Conservation (phyloP, 2,797 vertebrate genomes). For the Anas flavirostris region DNA sequence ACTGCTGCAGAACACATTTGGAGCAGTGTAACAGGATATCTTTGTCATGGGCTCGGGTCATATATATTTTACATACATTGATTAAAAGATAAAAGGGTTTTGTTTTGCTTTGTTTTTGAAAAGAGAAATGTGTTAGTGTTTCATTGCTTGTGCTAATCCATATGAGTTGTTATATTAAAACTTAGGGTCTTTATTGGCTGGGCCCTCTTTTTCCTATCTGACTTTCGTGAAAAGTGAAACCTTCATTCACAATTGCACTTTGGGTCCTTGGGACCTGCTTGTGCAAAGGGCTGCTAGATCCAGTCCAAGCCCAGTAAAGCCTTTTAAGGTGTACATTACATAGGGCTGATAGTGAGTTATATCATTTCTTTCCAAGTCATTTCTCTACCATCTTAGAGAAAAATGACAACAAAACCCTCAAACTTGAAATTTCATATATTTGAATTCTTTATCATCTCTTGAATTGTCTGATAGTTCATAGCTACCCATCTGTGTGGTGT, state of each 20-base stretch:
- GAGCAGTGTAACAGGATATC: constrained; percentile 37
- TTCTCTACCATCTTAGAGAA: neutral
- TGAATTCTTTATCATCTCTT: neutral
- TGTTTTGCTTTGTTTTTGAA: constrained; percentile 40
- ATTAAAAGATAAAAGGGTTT: constrained; percentile 57
- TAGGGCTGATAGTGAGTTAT: neutral
- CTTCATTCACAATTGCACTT: neutral
- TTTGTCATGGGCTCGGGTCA: constrained; percentile 30
- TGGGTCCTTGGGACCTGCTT: neutral
- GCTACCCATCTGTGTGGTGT: neutral
- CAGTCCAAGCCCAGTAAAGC: neutral
- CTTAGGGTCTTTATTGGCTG: neutral
- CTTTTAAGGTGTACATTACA: neutral
- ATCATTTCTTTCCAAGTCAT: neutral
- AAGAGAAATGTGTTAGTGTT: neutral
- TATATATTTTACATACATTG: constrained; percentile 58
- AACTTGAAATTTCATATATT: neutral
- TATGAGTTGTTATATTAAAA: neutral
- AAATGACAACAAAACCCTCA: neutral
- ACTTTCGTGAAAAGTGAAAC: neutral
- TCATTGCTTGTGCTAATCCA: constrained; percentile 20
- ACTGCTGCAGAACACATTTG: neutral
- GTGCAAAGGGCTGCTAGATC: neutral
- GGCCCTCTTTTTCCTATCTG: neutral
- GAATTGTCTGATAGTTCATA: neutral